phyloP scores from a whole-genome alignment of 2,113 vertebrate genomes.

The Phalacrocorax pelagicus region DNA sequence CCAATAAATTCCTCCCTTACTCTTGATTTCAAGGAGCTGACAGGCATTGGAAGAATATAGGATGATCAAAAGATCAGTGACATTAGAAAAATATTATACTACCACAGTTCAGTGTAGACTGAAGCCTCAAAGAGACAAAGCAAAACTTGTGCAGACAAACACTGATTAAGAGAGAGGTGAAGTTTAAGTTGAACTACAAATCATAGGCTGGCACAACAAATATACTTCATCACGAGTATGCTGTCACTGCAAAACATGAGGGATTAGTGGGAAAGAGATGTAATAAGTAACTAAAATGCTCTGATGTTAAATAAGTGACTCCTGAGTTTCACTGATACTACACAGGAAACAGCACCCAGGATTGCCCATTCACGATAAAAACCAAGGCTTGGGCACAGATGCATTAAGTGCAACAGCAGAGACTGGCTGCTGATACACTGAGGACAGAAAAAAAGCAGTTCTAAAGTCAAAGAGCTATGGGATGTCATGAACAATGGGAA shows the following conservation, averaged over 20 bases:
- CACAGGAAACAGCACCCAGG: background rate
- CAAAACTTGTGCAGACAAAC: background rate
- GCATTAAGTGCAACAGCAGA: background rate
- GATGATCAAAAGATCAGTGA: background rate
- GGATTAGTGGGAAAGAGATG: background rate
- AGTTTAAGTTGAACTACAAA: background rate
- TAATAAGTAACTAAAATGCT: background rate
- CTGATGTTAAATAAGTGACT: background rate
- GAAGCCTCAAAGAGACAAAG: background rate
- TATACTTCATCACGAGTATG: background rate
- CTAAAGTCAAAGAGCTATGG: background rate
- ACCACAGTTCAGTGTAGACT: background rate
- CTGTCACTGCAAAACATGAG: background rate
- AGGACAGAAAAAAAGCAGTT: background rate
- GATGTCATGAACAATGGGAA: background rate
- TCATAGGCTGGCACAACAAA: background rate
- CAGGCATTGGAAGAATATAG: background rate
- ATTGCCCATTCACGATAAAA: background rate
- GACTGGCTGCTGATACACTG: background rate
- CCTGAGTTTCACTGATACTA: background rate
- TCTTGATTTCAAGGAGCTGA: background rate
- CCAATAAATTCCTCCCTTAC: background rate
- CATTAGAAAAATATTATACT: background rate
- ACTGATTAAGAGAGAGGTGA: background rate
- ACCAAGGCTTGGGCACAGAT: background rate